Evolutionary conservation across 2,888 invertebrate genomes (phyloP).

Genomic region (Oxyteleia sp.): DNA sequence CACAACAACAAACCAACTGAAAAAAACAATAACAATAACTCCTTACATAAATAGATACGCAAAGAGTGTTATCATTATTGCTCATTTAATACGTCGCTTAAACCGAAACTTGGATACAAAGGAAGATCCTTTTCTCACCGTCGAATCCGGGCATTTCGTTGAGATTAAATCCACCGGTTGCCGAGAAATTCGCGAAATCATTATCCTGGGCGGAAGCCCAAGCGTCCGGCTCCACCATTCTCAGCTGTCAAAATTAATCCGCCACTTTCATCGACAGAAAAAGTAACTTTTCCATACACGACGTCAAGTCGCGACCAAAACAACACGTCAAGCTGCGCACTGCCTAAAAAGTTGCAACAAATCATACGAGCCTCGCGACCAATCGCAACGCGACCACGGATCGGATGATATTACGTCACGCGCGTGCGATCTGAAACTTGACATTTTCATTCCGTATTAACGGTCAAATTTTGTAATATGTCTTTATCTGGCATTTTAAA

Average conservation of each 20-base stretch:
- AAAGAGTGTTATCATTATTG: too few relatives aligned
- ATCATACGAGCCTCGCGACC: conserved; percentile 53
- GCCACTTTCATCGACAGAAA: not conserved
- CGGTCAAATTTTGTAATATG: too few relatives aligned
- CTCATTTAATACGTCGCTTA: conserved; percentile 88
- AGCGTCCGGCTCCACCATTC: conserved; percentile 85
- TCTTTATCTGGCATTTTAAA: too few relatives aligned
- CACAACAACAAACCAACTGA: too few relatives aligned
- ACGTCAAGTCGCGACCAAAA: conserved; percentile 2
- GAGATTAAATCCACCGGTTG: conserved; percentile 90
- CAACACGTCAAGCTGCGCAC: conserved; percentile 40
- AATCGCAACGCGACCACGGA: conserved; percentile 25
- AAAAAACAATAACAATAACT: too few relatives aligned
- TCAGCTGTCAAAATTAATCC: conserved; percentile 46
- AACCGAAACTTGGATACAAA: conserved; percentile 78
- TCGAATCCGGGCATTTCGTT: conserved; percentile 91
- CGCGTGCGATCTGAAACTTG: not conserved
- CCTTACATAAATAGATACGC: too few relatives aligned
- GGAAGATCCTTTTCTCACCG: conserved; percentile 88
- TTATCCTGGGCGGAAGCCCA: conserved; percentile 84
- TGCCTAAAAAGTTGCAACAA: conserved; percentile 41
- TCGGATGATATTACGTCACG: conserved; percentile 66
- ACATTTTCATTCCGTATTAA: too few relatives aligned
- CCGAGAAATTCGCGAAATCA: conserved; percentile 87
- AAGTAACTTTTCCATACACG: conserved; percentile 9